A percentile compares a stretch with the other conserved stretches of the same genome.
Conservation (phyloP, 2,797 vertebrate species). For the Parauchenoglanis punctatus region DNA sequence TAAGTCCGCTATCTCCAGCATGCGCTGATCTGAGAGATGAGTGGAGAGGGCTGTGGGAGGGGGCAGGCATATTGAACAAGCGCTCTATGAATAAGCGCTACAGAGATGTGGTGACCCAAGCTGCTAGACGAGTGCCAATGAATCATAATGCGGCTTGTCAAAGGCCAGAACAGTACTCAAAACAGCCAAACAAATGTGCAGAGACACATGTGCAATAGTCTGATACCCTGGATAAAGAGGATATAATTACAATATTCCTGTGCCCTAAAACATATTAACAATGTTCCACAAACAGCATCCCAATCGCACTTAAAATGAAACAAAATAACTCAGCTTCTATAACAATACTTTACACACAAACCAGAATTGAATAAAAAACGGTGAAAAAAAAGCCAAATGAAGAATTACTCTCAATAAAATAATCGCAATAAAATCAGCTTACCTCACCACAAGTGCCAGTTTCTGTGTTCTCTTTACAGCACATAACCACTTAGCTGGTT, state of each 20-base stretch:
- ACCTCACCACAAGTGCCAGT: background rate
- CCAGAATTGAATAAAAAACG: conserved; percentile 9
- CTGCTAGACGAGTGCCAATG: conserved; percentile 1
- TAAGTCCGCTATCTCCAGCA: conserved; percentile 48
- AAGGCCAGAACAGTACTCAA: conserved; percentile 10
- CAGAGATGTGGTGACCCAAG: conserved; percentile 40
- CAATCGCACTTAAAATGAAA: background rate
- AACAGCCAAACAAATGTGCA: background rate
- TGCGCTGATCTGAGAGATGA: conserved; percentile 50
- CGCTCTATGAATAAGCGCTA: conserved; percentile 39
- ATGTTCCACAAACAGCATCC: background rate
- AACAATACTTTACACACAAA: background rate
- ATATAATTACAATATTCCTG: background rate
- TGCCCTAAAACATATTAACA: conserved; percentile 1
- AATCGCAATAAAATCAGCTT: conserved; percentile 25
- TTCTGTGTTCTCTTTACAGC: conserved; percentile 38
- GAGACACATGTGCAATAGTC: background rate
- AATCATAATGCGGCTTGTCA: conserved; percentile 33
- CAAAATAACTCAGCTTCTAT: conserved; percentile 3
- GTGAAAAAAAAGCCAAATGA: background rate
- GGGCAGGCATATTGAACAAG: conserved; percentile 28
- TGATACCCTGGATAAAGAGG: background rate
- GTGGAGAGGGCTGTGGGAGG: conserved; percentile 36
- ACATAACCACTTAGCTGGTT: conserved; percentile 44
- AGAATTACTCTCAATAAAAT: conserved; percentile 11